These are phyloP conservation scores for Vidua macroura DNA, from an alignment of 2,113 vertebrate genomes.

Conservation along the genomic window DNA sequence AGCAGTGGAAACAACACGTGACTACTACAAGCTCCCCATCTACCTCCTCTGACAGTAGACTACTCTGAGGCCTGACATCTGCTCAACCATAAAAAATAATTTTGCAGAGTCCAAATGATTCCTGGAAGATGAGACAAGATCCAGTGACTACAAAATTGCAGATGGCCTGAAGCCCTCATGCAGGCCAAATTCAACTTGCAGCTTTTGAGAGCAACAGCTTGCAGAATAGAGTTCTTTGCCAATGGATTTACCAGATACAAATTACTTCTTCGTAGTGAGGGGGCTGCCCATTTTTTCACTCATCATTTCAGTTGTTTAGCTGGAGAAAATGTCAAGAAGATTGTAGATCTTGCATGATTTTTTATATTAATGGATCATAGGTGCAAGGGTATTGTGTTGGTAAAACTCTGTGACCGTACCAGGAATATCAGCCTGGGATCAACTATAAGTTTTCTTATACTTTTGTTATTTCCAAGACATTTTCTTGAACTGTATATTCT, in stretches of 20 bases:
- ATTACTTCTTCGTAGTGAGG: background rate
- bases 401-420: accelerated
- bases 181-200: background rate
- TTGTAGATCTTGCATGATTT: background rate
- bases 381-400: background rate
- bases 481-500: background rate
- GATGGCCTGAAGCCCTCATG: background rate
- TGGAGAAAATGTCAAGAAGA: background rate
- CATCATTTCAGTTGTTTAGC: background rate
- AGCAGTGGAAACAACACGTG: background rate
- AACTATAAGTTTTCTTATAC: background rate
- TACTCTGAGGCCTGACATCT: accelerated
- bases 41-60: background rate
- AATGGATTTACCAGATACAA: background rate
- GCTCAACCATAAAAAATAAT: background rate
- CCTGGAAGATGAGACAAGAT: background rate
- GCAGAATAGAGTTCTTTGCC: background rate
- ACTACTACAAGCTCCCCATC: background rate
- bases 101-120: background rate
- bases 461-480: background rate
- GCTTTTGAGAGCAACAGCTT: background rate
- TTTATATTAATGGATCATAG: background rate
- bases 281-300: background rate
- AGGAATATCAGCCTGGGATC: background rate
- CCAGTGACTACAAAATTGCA: background rate